A percentile compares a stretch with the other conserved stretches of the same genome.
These are phyloP conservation scores for Chelon labrosus DNA, from an alignment of 2,797 vertebrate species.

Conservation along the genomic window DNA sequence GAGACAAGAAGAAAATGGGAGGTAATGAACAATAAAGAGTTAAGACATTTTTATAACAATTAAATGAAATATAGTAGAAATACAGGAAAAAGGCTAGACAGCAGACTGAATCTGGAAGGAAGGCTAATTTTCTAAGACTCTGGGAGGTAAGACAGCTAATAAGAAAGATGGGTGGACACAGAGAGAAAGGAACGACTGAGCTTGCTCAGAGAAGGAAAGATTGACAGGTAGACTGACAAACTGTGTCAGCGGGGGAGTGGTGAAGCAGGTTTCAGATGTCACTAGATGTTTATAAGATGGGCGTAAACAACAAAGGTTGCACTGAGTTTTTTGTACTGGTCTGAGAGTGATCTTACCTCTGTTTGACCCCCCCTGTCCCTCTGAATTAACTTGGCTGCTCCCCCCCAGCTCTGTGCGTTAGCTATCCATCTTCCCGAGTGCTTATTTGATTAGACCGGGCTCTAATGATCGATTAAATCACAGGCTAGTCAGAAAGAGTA, in stretches of 20 bases:
- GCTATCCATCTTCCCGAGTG: slow-evolving; percentile 66
- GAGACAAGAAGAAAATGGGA: background rate
- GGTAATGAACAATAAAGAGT: background rate
- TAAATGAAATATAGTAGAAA: slow-evolving; percentile 6
- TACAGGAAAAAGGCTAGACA: background rate
- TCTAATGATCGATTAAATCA: slow-evolving; percentile 82
- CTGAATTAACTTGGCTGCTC: slow-evolving; percentile 67
- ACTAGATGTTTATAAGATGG: slow-evolving; percentile 64
- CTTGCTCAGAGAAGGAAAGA: slow-evolving; percentile 41
- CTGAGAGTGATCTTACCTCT: slow-evolving; percentile 67
- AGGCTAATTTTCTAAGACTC: slow-evolving; percentile 23
- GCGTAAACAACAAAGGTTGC: slow-evolving; percentile 51
- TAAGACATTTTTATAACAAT: background rate
- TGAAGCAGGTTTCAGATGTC: slow-evolving; percentile 62
- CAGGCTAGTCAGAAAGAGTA: slow-evolving; percentile 65
- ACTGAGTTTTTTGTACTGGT: slow-evolving; percentile 38
- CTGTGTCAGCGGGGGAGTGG: slow-evolving; percentile 58
- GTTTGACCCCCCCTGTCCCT: slow-evolving; percentile 66
- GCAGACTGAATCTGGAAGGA: background rate
- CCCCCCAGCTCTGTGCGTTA: slow-evolving; percentile 50
- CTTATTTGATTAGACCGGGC: slow-evolving; percentile 79
- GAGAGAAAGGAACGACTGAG: slow-evolving; percentile 38
- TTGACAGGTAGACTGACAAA: slow-evolving; percentile 68
- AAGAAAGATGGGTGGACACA: slow-evolving; percentile 24
- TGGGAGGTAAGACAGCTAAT: slow-evolving; percentile 36